Evolutionary conservation across 2,797 vertebrate species (phyloP).

Genomic region (Otus scops): DNA sequence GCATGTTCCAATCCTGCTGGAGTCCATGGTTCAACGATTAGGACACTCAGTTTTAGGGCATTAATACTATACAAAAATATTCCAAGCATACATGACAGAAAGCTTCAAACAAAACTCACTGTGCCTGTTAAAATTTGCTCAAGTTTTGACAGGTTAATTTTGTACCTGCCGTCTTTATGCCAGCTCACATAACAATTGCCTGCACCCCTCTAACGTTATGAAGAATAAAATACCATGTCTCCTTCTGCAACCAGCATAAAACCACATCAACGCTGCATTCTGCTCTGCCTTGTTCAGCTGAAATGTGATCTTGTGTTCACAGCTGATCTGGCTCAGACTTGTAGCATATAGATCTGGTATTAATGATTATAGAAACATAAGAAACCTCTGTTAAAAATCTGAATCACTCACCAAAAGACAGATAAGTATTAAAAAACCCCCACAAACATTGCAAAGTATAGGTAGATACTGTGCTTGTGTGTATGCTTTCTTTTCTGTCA

Average conservation of each 20-base stretch:
- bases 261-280: not conserved
- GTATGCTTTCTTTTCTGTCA: not conserved
- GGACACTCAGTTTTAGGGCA: not conserved
- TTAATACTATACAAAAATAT: not conserved
- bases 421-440: not conserved
- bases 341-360: not conserved
- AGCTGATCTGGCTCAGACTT: not conserved
- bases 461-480: not conserved
- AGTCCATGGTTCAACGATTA: not conserved
- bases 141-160: slow-evolving; percentile 29
- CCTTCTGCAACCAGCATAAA: not conserved
- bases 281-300: not conserved
- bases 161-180: not conserved
- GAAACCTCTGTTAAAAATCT: not conserved
- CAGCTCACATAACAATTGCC: not conserved
- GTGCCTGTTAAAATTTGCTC: not conserved
- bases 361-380: not conserved
- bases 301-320: not conserved
- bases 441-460: not conserved
- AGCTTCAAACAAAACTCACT: not conserved
- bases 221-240: not conserved
- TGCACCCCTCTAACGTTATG: not conserved
- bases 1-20: not conserved
- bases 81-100: not conserved
- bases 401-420: not conserved